phyloP scores from a whole-genome alignment of 2,113 vertebrate species.

The Pseudorasbora parva region DNA sequence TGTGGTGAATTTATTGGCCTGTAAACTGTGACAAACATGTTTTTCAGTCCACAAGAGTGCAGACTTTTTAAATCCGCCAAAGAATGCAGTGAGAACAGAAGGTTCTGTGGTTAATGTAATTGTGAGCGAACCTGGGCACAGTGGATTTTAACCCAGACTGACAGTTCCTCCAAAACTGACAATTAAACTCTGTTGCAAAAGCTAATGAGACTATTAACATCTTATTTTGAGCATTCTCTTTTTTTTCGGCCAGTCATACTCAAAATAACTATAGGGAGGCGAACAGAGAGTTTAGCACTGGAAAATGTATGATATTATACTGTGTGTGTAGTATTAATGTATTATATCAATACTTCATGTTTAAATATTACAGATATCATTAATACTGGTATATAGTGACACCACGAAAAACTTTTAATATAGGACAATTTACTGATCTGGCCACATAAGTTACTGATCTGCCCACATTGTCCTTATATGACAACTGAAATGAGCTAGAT shows the following conservation, averaged over 20 bases:
- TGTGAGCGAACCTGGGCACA: background rate
- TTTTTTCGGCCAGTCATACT: background rate
- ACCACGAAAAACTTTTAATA: background rate
- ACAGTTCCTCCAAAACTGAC: background rate
- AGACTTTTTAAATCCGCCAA: background rate
- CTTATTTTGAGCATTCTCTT: background rate
- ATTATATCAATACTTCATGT: no score
- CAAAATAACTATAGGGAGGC: background rate
- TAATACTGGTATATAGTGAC: background rate
- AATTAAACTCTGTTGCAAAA: background rate
- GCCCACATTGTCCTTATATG: no score
- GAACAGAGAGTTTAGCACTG: background rate
- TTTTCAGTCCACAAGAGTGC: background rate
- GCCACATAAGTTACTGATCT: no score
- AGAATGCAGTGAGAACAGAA: background rate
- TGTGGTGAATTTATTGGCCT: background rate
- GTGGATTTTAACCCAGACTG: background rate
- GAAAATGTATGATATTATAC: background rate
- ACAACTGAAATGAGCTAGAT: no score
- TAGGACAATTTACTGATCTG: no score
- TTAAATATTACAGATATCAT: background rate
- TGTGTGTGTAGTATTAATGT: background rate
- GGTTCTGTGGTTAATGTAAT: background rate
- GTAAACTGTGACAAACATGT: conserved; percentile 7
- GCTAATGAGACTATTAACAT: background rate